These are phyloP conservation scores for Macrophya alboannulata DNA, from an alignment of 2,888 invertebrate species.

Conservation along the genomic window DNA sequence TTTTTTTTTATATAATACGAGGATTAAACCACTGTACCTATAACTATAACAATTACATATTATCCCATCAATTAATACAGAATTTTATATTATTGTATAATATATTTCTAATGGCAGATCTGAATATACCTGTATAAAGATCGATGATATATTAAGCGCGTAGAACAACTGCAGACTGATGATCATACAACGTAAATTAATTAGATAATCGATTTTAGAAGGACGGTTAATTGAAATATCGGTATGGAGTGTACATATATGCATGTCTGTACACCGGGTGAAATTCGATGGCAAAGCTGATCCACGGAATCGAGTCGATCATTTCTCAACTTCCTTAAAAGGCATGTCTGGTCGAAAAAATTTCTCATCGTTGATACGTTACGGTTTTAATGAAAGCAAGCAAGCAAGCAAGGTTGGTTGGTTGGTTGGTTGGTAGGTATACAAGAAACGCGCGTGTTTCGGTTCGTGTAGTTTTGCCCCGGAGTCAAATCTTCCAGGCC, in stretches of 20 bases:
- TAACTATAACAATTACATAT: background rate
- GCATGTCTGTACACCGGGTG: background rate
- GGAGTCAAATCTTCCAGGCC: background rate
- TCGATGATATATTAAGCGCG: background rate
- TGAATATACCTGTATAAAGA: no score
- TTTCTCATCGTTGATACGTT: conserved; percentile 24
- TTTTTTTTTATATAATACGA: no score
- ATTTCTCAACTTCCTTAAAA: background rate
- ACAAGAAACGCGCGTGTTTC: conserved; percentile 30
- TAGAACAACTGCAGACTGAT: background rate
- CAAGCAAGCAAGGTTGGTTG: background rate
- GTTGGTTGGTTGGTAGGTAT: background rate
- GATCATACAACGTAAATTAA: background rate
- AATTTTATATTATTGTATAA: background rate
- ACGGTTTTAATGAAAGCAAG: conserved; percentile 24
- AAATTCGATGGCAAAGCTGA: background rate
- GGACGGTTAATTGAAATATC: background rate
- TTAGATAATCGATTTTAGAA: background rate
- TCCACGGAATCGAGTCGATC: background rate
- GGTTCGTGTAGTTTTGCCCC: conserved; percentile 12
- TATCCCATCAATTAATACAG: background rate
- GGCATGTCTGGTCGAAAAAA: conserved; percentile 32
- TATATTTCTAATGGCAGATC: background rate
- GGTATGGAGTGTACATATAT: no score
- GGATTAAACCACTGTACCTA: no score